Percentiles rank a stretch among this genome's conserved stretches.
phyloP scores from a whole-genome alignment of 2,797 vertebrate genomes.

The Phalloptychus januarius region DNA sequence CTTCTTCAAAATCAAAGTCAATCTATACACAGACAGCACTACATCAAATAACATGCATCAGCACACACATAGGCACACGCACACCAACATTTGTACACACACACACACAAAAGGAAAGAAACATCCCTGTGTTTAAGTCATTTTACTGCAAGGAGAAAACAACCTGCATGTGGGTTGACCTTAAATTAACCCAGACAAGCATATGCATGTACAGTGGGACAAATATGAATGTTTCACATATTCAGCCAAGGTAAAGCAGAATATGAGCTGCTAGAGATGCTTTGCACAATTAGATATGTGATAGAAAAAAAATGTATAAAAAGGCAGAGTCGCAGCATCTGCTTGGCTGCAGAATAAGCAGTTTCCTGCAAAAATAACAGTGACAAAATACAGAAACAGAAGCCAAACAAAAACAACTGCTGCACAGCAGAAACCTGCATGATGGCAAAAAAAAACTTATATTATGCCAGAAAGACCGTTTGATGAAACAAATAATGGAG shows the following conservation, averaged over 20 bases:
- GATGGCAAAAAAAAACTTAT: constrained; percentile 20
- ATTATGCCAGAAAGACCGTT: constrained; percentile 33
- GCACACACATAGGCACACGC: constrained; percentile 37
- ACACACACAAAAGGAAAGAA: constrained; percentile 20
- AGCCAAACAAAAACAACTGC: constrained; percentile 41
- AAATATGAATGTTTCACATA: constrained; percentile 28
- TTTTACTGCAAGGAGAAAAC: constrained; percentile 28
- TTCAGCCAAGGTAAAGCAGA: constrained; percentile 29
- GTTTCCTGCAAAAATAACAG: constrained; percentile 32
- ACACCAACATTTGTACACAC: constrained; percentile 7
- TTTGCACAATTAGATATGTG: constrained; percentile 22
- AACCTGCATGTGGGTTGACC: constrained; percentile 34
- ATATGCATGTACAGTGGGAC: constrained; percentile 16
- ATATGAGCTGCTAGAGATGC: constrained; percentile 7
- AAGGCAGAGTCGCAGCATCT: constrained; percentile 14
- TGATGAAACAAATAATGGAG: constrained; percentile 41
- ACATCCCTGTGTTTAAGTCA: constrained; percentile 34
- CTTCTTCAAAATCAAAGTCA: constrained; percentile 70
- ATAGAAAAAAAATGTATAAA: constrained; percentile 16
- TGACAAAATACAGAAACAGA: constrained; percentile 16
- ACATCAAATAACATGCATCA: constrained; percentile 58
- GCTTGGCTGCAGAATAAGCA: constrained; percentile 36
- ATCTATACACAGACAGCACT: constrained; percentile 58
- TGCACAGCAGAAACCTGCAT: constrained; percentile 31
- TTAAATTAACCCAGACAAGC: constrained; percentile 19